Base-by-base conservation (phyloP, 2,888 invertebrate species). In the Petrophora chlorosata region DNA sequence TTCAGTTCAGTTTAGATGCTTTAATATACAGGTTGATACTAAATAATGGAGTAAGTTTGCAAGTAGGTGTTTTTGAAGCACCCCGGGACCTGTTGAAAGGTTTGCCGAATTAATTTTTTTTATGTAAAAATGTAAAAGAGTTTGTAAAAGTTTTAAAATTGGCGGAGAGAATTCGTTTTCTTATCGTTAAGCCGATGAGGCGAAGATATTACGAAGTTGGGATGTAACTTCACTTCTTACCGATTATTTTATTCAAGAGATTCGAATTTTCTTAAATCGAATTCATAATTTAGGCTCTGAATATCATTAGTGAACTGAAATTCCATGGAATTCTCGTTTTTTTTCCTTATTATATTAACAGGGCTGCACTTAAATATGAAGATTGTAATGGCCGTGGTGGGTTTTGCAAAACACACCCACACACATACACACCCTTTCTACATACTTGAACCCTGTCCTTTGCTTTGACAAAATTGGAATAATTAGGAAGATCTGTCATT, bases 1-100 rank as follows among this genome's bases (percentile, higher is more conserved):
- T 56, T 43, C 34, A 67, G 63, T 41, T 16, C 48, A 61, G 35
- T 5, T 49, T 49, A 44, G 16, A 17, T 16, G 26, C 13, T 35
- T 34, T 50, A 40, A 56, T 66, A 64, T 67, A 65, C 65, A 70
- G 71, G 72, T 67, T 72, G 68, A 73, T 76, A 69, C 68, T 73
- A 75, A 79, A 77, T 76, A 76, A 80, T 74, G 71, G 69, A 73
- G 66, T 70, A 73, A 76, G 76, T 77, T 70, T 67, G 64, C 59
- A 59, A 70, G 67, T 69, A 65, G 73, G 71, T 76, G 74, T 74
- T 78, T 77, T 72, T 67, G 66, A 70, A 75, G 73, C 67, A 22
- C 49, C 67, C 61, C 48, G 68, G 63, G 64, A 79, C 81, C 78
- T 80, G 81, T 80, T 81, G 79, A 78, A 61, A 65, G 64, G 64